These are phyloP conservation scores for Delichon dasypus DNA, from an alignment of 2,797 vertebrate species.

Conservation along the genomic window DNA sequence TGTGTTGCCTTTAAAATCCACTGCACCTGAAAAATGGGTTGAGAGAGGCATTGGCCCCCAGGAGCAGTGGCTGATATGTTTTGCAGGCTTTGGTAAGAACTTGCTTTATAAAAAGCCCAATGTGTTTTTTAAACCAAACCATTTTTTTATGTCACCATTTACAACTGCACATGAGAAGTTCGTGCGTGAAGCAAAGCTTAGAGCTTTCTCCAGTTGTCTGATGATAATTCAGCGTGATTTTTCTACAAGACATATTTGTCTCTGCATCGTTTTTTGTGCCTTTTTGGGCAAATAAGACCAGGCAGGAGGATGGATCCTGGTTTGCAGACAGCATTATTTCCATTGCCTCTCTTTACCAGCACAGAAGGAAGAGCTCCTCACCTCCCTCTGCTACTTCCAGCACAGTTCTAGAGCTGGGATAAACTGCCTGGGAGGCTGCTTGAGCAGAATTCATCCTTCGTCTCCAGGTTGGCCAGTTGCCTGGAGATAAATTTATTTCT, in stretches of 20 bases:
- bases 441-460: neutral
- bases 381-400: neutral
- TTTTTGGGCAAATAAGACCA: neutral
- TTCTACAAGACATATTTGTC: neutral
- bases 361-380: neutral
- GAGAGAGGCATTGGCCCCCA: neutral
- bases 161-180: neutral
- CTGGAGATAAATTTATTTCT: slow-evolving; percentile 31
- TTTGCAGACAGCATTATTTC: neutral
- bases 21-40: neutral
- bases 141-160: neutral
- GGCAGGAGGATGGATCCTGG: neutral
- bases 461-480: slow-evolving; percentile 5
- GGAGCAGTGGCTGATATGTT: neutral
- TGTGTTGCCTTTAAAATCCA: neutral
- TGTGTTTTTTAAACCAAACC: neutral
- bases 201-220: neutral
- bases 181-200: neutral
- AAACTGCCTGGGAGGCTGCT: neutral
- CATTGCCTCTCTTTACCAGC: neutral
- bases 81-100: neutral
- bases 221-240: neutral
- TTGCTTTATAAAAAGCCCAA: neutral
- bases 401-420: neutral
- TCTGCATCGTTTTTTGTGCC: neutral